A percentile compares a stretch with the other conserved stretches of the same genome.
phyloP scores from a whole-genome alignment of 2,113 vertebrate genomes.

The Anarrhichthys ocellatus region DNA sequence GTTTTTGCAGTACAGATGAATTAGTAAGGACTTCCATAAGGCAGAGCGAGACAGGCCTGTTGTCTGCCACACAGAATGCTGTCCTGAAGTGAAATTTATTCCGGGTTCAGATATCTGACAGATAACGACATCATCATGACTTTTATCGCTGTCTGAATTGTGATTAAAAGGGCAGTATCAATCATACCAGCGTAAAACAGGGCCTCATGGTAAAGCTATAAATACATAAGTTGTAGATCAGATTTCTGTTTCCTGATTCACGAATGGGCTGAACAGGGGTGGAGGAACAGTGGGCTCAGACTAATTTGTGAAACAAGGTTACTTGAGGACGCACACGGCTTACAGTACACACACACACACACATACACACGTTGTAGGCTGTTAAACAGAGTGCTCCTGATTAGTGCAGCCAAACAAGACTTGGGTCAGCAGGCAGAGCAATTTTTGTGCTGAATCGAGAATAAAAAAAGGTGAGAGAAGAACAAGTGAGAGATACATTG shows the following conservation, averaged over 20 bases:
- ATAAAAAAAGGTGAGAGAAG: slow-evolving; percentile 4
- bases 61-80: not conserved
- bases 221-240: no score
- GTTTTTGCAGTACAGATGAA: not conserved
- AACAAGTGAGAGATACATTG: not conserved
- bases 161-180: slow-evolving; percentile 5
- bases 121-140: not conserved
- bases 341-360: not conserved
- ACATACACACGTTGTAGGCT: slow-evolving; percentile 6
- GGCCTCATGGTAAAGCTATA: not conserved
- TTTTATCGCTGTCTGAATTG: not conserved
- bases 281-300: not conserved
- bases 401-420: slow-evolving; percentile 28
- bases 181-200: not conserved
- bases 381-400: slow-evolving; percentile 40
- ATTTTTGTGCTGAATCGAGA: slow-evolving; percentile 5
- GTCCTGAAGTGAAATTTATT: not conserved
- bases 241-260: not conserved
- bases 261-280: not conserved
- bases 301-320: slow-evolving; percentile 17
- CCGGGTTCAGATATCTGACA: not conserved
- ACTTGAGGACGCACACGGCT: not conserved
- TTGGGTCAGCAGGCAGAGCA: slow-evolving; percentile 23
- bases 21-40: not conserved
- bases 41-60: not conserved